Evolutionary conservation across 2,888 invertebrate genomes (phyloP), one percentile per base, ranked within the genome.

Genomic region (Dermolepida albohirtum): DNA sequence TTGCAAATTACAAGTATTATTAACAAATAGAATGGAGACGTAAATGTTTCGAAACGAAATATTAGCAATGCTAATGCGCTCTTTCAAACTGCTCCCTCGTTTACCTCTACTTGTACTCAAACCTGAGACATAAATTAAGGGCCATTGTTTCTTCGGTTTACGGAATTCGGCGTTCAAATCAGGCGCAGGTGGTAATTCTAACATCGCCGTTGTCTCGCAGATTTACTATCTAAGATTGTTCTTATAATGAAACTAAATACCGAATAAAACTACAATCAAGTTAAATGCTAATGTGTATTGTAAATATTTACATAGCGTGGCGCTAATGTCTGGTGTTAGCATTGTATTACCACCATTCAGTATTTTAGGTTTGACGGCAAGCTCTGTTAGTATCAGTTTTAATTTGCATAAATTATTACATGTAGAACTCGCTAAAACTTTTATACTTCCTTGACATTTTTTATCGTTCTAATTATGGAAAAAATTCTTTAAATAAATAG

Each of bases 41-140:
- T 63, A 44, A 59, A 43, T 34, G 29, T 39, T 34, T 34, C 41
- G 55, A 55, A 51, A 50, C 40, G 14, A 50, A 63, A 50, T 49
- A 63, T 63, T 63, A 63, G 63, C 63, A 63, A 63, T 63, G 63
- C 63, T 63, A 63, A 63, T 63, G 63, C 34, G 17, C 39, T 41
- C 40, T 17, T 50, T 40, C 17, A 55, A 55, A 14, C 12, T 29
- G 52, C 55, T 55, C 34, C 10, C 34, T 14, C n/a, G 55, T 41
- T 55, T 43, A 39, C 39, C n/a, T n/a, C 29, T 51, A 29, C 34
- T 55, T 55, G 41, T 55, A 43, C 55, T 49, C 49, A 22, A 22
- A 22, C 17, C 7, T 17, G 16, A 49, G 17, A 54, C 54, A 16
- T 40, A 54, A 54, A 54, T 54, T 39, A 54, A 40, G 14, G n/a